Percentiles rank a stretch among this genome's conserved stretches.
Evolutionary conservation across 1,140 invertebrate genomes (phyloP).

Genomic region (Drosophila serrata): DNA sequence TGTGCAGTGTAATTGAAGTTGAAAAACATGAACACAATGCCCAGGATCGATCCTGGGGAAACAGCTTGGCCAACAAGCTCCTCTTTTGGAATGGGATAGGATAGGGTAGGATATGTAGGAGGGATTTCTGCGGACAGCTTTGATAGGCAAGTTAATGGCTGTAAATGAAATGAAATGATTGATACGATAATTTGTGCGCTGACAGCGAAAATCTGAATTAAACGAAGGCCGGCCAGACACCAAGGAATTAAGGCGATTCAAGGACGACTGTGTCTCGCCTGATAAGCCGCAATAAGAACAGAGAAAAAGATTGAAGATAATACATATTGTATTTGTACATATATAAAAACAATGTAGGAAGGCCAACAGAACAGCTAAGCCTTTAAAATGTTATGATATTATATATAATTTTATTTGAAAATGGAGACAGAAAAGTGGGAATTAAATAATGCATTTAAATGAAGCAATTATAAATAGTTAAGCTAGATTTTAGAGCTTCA

Average conservation of each 20-base stretch:
- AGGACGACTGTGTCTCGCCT: constrained; percentile 4
- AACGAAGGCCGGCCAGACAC: constrained; percentile 1
- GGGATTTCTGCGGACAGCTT: constrained; percentile 25
- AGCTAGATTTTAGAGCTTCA: background rate
- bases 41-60: constrained; percentile 3
- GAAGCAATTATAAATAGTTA: background rate
- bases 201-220: constrained; percentile 28
- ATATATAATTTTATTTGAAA: background rate
- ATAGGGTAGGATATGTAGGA: too few species aligned
- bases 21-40: constrained; percentile 4
- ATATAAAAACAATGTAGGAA: background rate
- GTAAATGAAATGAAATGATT: constrained; percentile 38
- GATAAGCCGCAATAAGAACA: constrained; percentile 1
- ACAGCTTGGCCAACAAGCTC: constrained; percentile 31
- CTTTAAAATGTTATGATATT: too few species aligned
- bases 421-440: background rate
- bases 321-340: background rate
- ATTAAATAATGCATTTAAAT: background rate
- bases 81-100: background rate
- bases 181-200: constrained; percentile 36
- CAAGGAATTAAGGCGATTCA: constrained; percentile 14
- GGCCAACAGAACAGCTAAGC: background rate
- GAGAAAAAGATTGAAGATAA: background rate
- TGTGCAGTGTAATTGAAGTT: constrained; percentile 37
- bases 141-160: constrained; percentile 34